A percentile compares a stretch with the other conserved stretches of the same genome.
Evolutionary conservation across 2,888 invertebrate species (phyloP).

Genomic region (Heliothis peltigera): DNA sequence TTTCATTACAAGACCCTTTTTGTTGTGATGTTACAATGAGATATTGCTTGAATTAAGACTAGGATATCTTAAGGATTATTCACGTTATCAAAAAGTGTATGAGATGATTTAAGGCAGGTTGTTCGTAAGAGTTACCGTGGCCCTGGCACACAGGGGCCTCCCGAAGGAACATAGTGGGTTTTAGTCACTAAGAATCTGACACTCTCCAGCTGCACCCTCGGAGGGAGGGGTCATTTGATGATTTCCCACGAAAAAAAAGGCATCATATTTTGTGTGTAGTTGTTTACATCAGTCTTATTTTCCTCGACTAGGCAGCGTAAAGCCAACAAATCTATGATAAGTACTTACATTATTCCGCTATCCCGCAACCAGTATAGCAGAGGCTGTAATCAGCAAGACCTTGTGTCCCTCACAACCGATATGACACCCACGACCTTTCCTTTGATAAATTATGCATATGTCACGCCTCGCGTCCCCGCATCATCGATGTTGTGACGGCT

Average conservation of each 20-base stretch:
- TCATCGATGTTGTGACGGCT: constrained; percentile 65
- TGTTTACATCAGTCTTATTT: background rate
- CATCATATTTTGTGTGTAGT: background rate
- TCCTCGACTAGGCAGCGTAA: background rate
- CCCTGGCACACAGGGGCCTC: no score
- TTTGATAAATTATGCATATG: constrained; percentile 72
- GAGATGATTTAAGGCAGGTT: no score
- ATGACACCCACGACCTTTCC: constrained; percentile 59
- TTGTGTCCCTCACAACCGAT: constrained; percentile 45
- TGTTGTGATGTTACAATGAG: no score
- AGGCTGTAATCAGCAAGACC: constrained; percentile 37
- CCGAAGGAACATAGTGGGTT: no score
- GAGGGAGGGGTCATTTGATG: no score
- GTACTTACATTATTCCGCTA: background rate
- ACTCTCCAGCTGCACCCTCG: no score
- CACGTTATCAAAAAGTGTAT: no score
- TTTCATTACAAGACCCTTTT: background rate
- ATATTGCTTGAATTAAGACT: no score
- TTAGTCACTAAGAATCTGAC: no score
- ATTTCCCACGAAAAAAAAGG: no score
- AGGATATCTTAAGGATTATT: no score
- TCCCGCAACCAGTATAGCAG: constrained; percentile 12
- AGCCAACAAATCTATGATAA: background rate
- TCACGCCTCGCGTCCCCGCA: constrained; percentile 57
- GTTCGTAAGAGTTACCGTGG: no score